Evolutionary conservation across 2,797 vertebrate genomes (phyloP).

Genomic region (Dallia pectoralis): DNA sequence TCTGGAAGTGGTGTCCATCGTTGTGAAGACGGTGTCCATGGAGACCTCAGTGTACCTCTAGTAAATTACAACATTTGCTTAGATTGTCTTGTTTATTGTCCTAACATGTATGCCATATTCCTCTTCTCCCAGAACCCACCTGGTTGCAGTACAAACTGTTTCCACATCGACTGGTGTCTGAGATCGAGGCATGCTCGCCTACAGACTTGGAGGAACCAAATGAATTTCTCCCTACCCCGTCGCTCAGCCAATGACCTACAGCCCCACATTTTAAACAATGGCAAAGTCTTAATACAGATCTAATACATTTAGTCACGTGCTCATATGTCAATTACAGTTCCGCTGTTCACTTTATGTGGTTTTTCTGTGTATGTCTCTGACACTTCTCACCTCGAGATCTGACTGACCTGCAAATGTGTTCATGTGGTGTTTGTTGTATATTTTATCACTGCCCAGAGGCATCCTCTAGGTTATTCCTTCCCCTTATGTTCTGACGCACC

Average conservation of each 20-base stretch:
- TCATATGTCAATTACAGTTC: slow-evolving; percentile 10
- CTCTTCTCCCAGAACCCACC: slow-evolving; percentile 74
- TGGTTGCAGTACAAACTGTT: slow-evolving; percentile 82
- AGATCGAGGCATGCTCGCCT: slow-evolving; percentile 71
- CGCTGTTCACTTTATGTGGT: not conserved
- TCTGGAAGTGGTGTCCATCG: not conserved
- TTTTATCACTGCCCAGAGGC: not conserved
- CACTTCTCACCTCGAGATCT: slow-evolving; percentile 47
- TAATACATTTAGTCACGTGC: not conserved
- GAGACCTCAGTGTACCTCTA: not conserved
- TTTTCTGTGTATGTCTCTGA: slow-evolving; percentile 40
- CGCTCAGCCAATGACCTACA: not conserved
- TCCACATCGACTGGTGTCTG: slow-evolving; percentile 80
- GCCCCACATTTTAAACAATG: not conserved
- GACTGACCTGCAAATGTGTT: not conserved
- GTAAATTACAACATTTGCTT: not conserved
- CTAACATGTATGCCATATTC: not conserved
- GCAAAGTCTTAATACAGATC: not conserved
- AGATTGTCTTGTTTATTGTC: not conserved
- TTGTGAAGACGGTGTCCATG: not conserved
- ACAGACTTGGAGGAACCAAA: slow-evolving; percentile 57
- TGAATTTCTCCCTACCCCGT: no score
- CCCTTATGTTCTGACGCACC: slow-evolving; percentile 48
- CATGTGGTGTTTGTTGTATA: not conserved
- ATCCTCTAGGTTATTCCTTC: not conserved